Conservation (phyloP, 2,888 invertebrate genomes). For the Pyrrhosoma nymphula region DNA sequence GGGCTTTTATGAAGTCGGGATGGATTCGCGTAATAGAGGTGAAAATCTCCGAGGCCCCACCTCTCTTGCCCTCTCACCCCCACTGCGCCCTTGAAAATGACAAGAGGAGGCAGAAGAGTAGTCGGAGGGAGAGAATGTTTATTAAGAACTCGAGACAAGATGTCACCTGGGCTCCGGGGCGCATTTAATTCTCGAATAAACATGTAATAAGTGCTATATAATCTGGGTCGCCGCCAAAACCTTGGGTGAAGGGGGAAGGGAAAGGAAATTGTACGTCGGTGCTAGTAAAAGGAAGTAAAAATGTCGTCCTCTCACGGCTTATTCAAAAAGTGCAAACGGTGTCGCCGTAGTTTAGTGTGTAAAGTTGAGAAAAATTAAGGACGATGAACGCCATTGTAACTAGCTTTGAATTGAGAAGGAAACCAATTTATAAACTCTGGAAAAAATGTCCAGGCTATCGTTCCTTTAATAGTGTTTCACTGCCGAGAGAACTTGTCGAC, state of each 20-base stretch:
- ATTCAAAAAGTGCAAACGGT: not conserved
- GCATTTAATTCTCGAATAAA: conserved; percentile 28
- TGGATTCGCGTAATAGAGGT: not conserved
- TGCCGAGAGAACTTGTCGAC: too few relatives aligned
- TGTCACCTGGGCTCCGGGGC: not conserved
- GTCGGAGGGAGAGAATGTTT: not conserved
- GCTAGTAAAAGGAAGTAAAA: not conserved
- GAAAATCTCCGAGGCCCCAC: not conserved
- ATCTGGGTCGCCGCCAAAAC: not conserved
- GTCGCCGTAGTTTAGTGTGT: not conserved
- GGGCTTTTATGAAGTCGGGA: not conserved
- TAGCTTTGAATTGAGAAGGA: not conserved
- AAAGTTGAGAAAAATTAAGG: not conserved
- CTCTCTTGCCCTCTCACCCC: not conserved
- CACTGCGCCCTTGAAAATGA: not conserved
- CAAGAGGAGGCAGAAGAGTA: not conserved
- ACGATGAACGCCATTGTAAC: not conserved
- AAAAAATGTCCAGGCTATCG: too few relatives aligned
- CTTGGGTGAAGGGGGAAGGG: not conserved
- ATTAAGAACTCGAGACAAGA: conserved; percentile 28
- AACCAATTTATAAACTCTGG: too few relatives aligned
- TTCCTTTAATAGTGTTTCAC: too few relatives aligned
- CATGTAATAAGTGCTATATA: conserved; percentile 16
- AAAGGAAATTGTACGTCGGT: too few relatives aligned
- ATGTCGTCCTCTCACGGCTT: not conserved